Evolutionary conservation across 2,113 vertebrate species (phyloP), one percentile per base, ranked within the genome.

Genomic region (Vanacampus margaritifer): DNA sequence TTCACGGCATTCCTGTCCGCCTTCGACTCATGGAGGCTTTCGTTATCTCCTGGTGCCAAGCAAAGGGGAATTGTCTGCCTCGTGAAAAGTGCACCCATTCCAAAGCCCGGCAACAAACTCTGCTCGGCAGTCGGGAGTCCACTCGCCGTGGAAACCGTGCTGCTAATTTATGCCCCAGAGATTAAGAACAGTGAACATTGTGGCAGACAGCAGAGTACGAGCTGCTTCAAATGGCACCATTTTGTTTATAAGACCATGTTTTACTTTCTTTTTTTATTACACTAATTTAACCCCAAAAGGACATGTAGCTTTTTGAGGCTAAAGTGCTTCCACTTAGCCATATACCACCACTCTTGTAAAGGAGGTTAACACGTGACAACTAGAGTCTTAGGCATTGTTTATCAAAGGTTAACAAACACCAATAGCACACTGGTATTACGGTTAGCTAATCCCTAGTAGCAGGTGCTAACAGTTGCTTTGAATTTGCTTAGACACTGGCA

Each of bases 1-100:
- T 89, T 89, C 86, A 87, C 84, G 81, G 75, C 87, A 86, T 83
- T 90, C 82, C 84, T 86, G 78, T 80, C 74, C 86, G 85, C 84
- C 84, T 84, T 86, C 82, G 81, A 86, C 86, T 89, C 84, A 9
- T 14, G 51, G 84, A 84, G 88, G 75, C 82, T 84, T 79, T 86
- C 69, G 68, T 84, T 88, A 84, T 89, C 76, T 89, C 69, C 75
- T 71, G 81, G 78, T 75, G 83, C 78, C 72, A 60, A 75, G 83
- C 43, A 32, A n/a, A 76, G 78, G 72, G 70, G 68, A 81, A 79
- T 79, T 71, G 76, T 74, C 85, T 86, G 58, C 73, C 81, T 82
- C 70, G 79, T 88, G 86, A 88, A 87, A 87, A 87, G 83, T 75
- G 86, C 75, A 75, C 74, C 69, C 82, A 76, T 80, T 86, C 72